phyloP scores from a whole-genome alignment of 92 coral and sea anemone species.

The Porites cylindrica region DNA sequence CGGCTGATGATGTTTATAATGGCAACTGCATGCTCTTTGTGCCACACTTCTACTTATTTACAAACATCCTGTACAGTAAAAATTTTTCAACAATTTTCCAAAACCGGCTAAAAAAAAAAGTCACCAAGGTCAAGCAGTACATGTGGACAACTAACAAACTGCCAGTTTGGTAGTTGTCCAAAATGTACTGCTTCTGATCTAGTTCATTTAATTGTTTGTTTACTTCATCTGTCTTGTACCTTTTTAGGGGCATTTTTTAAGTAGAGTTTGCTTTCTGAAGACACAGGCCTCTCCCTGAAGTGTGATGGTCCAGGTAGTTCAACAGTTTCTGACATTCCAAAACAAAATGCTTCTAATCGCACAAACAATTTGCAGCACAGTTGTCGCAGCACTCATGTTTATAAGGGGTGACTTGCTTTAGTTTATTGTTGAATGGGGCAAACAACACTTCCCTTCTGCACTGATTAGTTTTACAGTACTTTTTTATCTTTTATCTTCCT shows the following conservation, averaged over 20 bases:
- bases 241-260: conserved; percentile 16
- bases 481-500: conserved; percentile 21
- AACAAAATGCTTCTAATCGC: conserved; percentile 14
- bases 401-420: not conserved
- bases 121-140: conserved; percentile 64
- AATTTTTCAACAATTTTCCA: conserved; percentile 49
- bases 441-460: conserved; percentile 37
- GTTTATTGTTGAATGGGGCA: conserved; percentile 14
- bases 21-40: conserved; percentile 52
- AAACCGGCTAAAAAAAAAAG: conserved; percentile 42
- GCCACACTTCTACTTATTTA: conserved; percentile 64
- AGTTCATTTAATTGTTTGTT: conserved; percentile 24
- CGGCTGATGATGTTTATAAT: conserved; percentile 42
- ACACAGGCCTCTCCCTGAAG: conserved; percentile 30
- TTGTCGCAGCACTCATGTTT: conserved; percentile 54
- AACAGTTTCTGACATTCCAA: not conserved
- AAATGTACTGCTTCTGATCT: not conserved
- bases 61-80: conserved; percentile 52
- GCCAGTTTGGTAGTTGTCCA: not conserved
- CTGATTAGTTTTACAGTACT: conserved; percentile 28
- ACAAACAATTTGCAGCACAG: conserved; percentile 33
- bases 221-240: conserved; percentile 35
- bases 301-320: not conserved
- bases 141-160: conserved; percentile 56
- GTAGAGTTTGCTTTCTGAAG: conserved; percentile 26